Percentiles rank a stretch among this genome's conserved stretches.
phyloP scores from a whole-genome alignment of 2,113 vertebrate genomes.

The Ptyas mucosa region DNA sequence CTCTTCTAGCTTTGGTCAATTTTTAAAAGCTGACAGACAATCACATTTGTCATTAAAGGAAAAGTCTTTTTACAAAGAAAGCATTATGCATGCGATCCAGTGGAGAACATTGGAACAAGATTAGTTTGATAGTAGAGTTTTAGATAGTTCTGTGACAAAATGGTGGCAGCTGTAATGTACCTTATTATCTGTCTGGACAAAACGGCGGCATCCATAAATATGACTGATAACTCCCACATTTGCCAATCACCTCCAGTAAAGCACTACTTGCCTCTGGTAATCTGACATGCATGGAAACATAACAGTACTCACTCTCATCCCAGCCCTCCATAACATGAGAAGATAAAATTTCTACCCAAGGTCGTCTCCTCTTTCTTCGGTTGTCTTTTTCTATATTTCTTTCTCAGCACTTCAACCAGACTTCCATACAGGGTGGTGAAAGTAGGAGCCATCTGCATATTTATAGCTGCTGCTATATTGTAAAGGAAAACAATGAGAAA shows the following conservation, averaged over 20 bases:
- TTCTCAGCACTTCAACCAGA: neutral
- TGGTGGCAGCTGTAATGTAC: neutral
- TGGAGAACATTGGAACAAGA: neutral
- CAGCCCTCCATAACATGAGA: neutral
- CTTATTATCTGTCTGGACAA: neutral
- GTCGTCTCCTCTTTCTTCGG: neutral
- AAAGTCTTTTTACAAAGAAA: neutral
- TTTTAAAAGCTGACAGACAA: neutral
- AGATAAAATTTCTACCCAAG: neutral
- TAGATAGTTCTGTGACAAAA: neutral
- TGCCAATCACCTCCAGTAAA: neutral
- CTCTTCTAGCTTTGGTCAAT: neutral
- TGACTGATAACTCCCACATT: neutral
- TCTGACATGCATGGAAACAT: neutral
- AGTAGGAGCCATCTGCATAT: neutral
- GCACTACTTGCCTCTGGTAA: neutral
- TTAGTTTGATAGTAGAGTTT: neutral
- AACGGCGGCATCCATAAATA: neutral
- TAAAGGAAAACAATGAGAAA: neutral
- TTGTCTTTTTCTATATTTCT: neutral
- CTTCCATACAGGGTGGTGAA: neutral
- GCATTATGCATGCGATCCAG: neutral
- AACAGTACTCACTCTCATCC: neutral
- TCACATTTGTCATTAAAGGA: neutral
- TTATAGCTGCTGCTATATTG: neutral